Conservation (phyloP, 2,797 vertebrate species). For the Chromis chromis region DNA sequence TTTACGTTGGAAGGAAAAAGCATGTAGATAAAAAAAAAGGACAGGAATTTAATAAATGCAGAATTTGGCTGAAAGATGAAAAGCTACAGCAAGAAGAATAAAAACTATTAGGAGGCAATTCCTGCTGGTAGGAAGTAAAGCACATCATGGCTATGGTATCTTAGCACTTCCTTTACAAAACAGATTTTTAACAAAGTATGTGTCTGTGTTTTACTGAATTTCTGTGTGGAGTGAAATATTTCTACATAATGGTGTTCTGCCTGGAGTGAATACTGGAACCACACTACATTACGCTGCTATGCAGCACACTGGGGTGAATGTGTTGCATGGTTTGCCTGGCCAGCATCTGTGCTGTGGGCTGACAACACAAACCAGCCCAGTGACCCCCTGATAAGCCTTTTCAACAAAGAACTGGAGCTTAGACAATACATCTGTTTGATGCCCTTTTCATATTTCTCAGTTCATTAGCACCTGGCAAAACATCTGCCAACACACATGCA, state of each 20-base stretch:
- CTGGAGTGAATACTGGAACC: conserved; percentile 7
- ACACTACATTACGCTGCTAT: background rate
- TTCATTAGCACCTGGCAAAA: conserved; percentile 56
- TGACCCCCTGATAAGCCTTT: conserved; percentile 61
- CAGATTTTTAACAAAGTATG: conserved; percentile 5
- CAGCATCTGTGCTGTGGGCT: conserved; percentile 32
- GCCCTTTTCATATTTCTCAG: conserved; percentile 70
- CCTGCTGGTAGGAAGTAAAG: conserved; percentile 19
- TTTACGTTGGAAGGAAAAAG: conserved; percentile 1
- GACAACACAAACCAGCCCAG: conserved; percentile 46
- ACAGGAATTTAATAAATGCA: conserved; percentile 16
- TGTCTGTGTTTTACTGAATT: conserved; percentile 8
- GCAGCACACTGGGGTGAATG: conserved; percentile 28
- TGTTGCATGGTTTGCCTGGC: conserved; percentile 27
- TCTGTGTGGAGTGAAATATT: background rate
- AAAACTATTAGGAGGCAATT: conserved; percentile 10
- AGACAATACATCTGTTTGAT: conserved; percentile 71
- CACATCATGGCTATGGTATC: conserved; percentile 3
- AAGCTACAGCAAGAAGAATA: conserved; percentile 8
- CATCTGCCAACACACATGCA: conserved; percentile 46
- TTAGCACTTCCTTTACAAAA: conserved; percentile 9
- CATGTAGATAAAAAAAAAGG: background rate
- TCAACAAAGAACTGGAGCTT: conserved; percentile 62
- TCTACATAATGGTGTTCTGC: background rate
- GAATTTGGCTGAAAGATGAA: conserved; percentile 3